Conservation (phyloP, 2,797 vertebrate species). For the Rhinogobio ventralis region DNA sequence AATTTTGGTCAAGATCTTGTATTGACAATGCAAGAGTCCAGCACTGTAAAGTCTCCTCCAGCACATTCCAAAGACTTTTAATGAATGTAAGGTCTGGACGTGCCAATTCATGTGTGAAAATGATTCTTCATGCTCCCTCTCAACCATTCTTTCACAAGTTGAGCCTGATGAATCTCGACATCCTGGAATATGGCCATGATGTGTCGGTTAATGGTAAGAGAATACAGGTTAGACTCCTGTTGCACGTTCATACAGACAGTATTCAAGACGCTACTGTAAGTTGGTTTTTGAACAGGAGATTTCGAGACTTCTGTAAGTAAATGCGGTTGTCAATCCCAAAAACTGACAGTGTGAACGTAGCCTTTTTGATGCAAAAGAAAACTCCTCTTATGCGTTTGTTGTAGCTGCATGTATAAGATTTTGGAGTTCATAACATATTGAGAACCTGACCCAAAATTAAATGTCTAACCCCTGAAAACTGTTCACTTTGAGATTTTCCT, state of each 20-base stretch:
- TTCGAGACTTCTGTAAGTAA: background rate
- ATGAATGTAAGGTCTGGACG: too few relatives aligned
- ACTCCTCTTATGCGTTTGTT: background rate
- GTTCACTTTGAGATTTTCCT: background rate
- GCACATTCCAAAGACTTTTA: too few relatives aligned
- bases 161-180: too few relatives aligned
- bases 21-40: too few relatives aligned
- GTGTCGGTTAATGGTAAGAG: background rate
- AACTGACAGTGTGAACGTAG: background rate
- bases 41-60: too few relatives aligned
- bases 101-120: too few relatives aligned
- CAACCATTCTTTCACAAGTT: too few relatives aligned
- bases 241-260: background rate
- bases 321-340: background rate
- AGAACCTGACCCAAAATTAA: too few relatives aligned
- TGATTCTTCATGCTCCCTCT: too few relatives aligned
- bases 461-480: background rate
- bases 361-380: background rate
- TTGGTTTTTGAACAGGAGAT: background rate
- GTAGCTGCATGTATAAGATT: background rate
- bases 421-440: background rate
- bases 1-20: too few relatives aligned
- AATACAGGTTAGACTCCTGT: background rate
- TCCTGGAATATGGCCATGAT: too few relatives aligned
- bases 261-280: background rate